Conservation (phyloP, 2,797 vertebrate species). For the Epinephelus coioides region DNA sequence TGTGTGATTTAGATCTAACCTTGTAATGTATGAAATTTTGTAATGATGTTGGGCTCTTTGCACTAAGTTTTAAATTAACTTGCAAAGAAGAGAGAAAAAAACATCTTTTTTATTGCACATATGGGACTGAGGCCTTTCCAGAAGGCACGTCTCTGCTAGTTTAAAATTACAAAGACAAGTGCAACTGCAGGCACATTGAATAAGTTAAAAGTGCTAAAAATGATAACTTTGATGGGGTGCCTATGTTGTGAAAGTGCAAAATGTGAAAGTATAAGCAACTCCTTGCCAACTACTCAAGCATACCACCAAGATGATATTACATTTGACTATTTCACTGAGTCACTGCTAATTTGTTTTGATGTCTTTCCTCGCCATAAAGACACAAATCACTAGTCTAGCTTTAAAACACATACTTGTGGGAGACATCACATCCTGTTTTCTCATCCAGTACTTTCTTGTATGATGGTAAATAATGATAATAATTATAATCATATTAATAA, state of each 20-base stretch:
- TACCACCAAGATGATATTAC: not conserved
- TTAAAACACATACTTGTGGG: not conserved
- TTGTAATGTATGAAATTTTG: constrained; percentile 20
- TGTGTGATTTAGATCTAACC: constrained; percentile 21
- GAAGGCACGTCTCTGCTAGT: constrained; percentile 9
- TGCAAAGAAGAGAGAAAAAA: not conserved
- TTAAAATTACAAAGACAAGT: constrained; percentile 17
- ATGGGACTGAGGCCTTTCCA: constrained; percentile 33
- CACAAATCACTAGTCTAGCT: constrained; percentile 1
- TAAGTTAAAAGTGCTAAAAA: not conserved
- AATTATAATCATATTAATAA: not conserved
- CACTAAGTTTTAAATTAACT: constrained; percentile 29
- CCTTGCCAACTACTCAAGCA: not conserved
- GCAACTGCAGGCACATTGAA: not conserved
- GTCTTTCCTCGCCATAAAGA: not conserved
- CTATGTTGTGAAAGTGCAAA: not conserved
- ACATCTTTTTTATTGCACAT: not conserved
- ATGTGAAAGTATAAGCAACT: not conserved
- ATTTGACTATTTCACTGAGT: not conserved
- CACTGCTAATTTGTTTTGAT: not conserved
- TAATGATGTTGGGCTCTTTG: constrained; percentile 21
- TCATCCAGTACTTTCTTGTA: constrained; percentile 1
- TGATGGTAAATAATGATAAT: not conserved
- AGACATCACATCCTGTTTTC: not conserved
- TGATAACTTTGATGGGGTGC: not conserved